Evolutionary conservation across 2,797 vertebrate genomes (phyloP), one percentile per base, ranked within the genome.

Genomic region (Hafferia zeledoni): DNA sequence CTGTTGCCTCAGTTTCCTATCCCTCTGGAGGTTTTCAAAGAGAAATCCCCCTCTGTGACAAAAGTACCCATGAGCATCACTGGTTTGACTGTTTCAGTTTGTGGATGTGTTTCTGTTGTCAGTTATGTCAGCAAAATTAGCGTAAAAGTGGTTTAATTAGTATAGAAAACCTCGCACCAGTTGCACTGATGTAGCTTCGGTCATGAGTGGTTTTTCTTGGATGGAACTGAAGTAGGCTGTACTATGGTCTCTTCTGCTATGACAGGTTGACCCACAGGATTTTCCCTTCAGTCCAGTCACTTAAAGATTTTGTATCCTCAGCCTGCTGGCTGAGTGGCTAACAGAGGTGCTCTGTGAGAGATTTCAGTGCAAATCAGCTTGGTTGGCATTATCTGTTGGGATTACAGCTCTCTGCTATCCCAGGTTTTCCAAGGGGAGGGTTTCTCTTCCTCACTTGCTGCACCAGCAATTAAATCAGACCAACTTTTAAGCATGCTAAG

Each of bases 11-110:
- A 10, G 20, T 82, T 75, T 67, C 44, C 33, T 59, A 13, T 89
- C 63, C 56, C 30, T 79, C 27, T 56, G 59, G 37, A 89, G 41
- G 23, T 53, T 52, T 72, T 63, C 55, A 19, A 76, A 52, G 41
- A 88, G 50, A 68, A 92, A 72, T 93, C 47, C 61, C 55, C 35
- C 13, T 71, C 43, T 68, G 20, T 67, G 47, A 33, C 69, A 39
- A 30, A 72, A 72, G 41, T 75, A 83, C 61, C 31, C 0, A 0
- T 57, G n/a, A 91, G 39, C 1, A 0, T 61, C 44, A n/a, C 65
- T 75, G 33, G 43, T 59, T 85, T 81, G 72, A 50, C 76, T 56
- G 8, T 79, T 87, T 68, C 43, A 31, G 16, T 91, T 79, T 64
- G 68, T 59, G 28, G 35, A 87, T 2, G 1, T 81, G 43, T 68